Conservation (phyloP, 2,113 vertebrate species). For the Fulmarus glacialis region DNA sequence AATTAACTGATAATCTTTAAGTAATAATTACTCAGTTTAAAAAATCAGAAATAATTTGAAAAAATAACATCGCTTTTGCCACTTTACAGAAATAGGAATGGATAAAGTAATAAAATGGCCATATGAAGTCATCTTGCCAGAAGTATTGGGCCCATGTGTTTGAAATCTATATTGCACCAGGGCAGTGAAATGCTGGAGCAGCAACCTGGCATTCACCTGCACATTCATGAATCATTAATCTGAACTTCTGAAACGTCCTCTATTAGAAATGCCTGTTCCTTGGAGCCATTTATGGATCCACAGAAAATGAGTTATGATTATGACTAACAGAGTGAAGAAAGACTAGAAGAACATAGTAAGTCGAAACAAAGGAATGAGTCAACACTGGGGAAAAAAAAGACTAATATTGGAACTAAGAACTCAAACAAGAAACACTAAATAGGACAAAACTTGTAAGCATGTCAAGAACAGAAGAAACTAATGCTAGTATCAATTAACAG, state of each 20-base stretch:
- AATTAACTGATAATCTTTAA: neutral
- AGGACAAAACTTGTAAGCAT: neutral
- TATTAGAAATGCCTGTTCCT: conserved; percentile 1
- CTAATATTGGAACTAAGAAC: neutral
- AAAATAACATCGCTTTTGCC: neutral
- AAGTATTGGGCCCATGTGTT: neutral
- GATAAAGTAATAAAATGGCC: neutral
- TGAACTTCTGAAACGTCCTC: conserved; percentile 27
- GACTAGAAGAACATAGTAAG: neutral
- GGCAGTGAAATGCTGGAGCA: neutral
- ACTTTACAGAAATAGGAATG: neutral
- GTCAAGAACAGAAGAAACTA: neutral
- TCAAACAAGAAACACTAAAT: neutral
- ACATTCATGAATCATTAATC: neutral
- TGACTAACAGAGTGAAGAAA: neutral
- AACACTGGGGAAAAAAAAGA: neutral
- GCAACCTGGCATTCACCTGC: neutral
- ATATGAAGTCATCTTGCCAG: neutral
- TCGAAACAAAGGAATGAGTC: neutral
- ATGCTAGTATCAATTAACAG: neutral
- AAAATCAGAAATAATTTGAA: neutral
- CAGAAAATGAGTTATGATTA: conserved; percentile 30
- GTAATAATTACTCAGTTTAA: neutral
- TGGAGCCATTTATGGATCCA: neutral
- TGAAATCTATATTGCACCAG: neutral